phyloP scores from a whole-genome alignment of 2,888 invertebrate genomes.

The Heliconius charithonia region DNA sequence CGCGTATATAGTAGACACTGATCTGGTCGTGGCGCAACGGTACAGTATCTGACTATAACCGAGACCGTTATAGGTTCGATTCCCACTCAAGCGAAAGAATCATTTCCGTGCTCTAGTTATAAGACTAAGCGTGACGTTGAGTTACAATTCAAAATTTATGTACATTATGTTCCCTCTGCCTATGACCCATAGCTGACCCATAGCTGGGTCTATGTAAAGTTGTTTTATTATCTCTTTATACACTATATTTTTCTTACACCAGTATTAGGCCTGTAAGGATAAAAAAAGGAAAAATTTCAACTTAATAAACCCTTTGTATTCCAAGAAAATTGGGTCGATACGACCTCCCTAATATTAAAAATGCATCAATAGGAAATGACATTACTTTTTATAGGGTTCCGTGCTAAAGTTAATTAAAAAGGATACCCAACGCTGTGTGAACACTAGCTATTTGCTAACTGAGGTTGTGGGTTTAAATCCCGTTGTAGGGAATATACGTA shows the following conservation, averaged over 20 bases:
- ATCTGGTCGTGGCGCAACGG: too few species aligned
- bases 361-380: conserved; percentile 3
- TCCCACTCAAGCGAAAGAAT: too few species aligned
- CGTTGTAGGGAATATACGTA: background rate
- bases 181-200: too few species aligned
- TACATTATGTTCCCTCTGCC: too few species aligned
- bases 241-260: too few species aligned
- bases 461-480: background rate
- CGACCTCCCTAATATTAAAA: conserved; percentile 4
- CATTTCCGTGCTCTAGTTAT: too few species aligned
- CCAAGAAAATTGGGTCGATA: background rate
- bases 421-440: background rate
- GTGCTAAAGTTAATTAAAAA: background rate
- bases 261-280: background rate
- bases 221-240: background rate
- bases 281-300: background rate
- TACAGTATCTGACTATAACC: too few species aligned
- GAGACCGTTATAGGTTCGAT: too few species aligned
- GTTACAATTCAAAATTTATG: too few species aligned
- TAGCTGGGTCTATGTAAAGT: too few species aligned
- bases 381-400: conserved; percentile 8
- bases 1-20: too few species aligned
- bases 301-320: background rate
- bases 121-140: too few species aligned
- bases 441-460: background rate